Percentiles rank a stretch among this genome's conserved stretches.
phyloP scores from a whole-genome alignment of 2,888 invertebrate species.

The Agelastica alni region DNA sequence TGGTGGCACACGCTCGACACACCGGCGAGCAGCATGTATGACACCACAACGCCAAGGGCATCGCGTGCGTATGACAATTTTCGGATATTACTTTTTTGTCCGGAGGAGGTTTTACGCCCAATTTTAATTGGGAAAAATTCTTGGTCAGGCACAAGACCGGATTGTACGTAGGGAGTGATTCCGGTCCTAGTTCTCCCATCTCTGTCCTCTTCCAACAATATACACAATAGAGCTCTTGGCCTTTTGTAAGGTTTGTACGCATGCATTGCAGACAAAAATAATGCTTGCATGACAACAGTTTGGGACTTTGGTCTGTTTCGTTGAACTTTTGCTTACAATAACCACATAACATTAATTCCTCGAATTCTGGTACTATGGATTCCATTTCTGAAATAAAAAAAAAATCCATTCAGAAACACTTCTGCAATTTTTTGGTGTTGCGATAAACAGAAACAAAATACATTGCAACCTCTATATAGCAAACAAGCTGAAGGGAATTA shows the following conservation, averaged over 20 bases:
- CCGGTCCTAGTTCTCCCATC: constrained; percentile 68
- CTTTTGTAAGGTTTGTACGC: constrained; percentile 69
- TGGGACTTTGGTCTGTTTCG: constrained; percentile 72
- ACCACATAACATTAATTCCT: constrained; percentile 75
- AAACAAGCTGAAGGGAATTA: no score
- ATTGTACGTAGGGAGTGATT: constrained; percentile 70
- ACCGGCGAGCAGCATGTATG: constrained; percentile 67
- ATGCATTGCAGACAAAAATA: constrained; percentile 78
- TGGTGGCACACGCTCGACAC: constrained; percentile 70
- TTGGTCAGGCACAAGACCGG: constrained; percentile 70
- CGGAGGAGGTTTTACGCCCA: constrained; percentile 52
- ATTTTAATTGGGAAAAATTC: constrained; percentile 64
- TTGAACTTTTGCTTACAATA: constrained; percentile 77
- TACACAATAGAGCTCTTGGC: constrained; percentile 70
- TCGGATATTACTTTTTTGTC: constrained; percentile 58
- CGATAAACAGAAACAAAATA: no score
- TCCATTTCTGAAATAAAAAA: constrained; percentile 38
- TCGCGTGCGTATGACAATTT: constrained; percentile 73
- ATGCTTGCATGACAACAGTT: constrained; percentile 75
- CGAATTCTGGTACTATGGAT: constrained; percentile 67
- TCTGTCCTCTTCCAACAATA: constrained; percentile 78
- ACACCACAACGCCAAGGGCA: constrained; percentile 75
- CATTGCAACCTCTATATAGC: no score
- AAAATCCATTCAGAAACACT: background rate
- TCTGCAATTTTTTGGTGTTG: background rate